Evolutionary conservation across 2,113 vertebrate genomes (phyloP), one percentile per base, ranked within the genome.

Genomic region (Paedocypris sp.): DNA sequence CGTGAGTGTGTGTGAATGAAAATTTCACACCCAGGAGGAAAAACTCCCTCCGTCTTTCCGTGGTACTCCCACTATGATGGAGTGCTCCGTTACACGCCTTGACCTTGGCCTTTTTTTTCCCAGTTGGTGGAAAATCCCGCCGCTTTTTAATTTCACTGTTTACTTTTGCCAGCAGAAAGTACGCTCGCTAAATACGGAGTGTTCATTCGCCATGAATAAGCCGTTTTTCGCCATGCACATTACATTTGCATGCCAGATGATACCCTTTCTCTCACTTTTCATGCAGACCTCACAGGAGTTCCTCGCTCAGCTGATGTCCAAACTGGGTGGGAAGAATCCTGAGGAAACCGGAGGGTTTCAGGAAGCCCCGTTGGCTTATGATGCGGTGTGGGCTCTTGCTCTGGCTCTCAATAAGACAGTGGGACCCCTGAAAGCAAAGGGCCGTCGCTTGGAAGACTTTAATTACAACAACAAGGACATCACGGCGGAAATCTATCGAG

Each of bases 401-500:
- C 65, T 97, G 18, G 94, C 94, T 1, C 86, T 97, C 57, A 97
- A 97, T 75, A 95, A 97, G 81, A 97, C 94, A 0, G 91, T 92
- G 0, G 84, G 85, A 0, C 89, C 90, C 4, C 77, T 92, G 66
- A 88, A 87, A 20, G 86, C 88, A 50, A 90, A 77, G 16, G 91
- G 89, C 0, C 69, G 92, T 4, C 79, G 89, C 2, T 68, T 97
- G 66, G 94, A 97, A 67, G 92, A 96, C 74, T 97, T 97, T 79
- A 97, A 97, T 80, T 97, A 97, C 68, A 94, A 94, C 83, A 94
- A 94, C 81, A 87, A 89, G 49, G 91, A 90, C 68, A 95, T 97
- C 67, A 97, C 93, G 0, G 82, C 91, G 0, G 93, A 97, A 72
- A 95, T 97, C 77, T 97, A 97, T 80, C 71, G 90, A 2, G 94